phyloP scores from a whole-genome alignment of 1,140 invertebrate genomes.

The Vollenhovia emeryi region DNA sequence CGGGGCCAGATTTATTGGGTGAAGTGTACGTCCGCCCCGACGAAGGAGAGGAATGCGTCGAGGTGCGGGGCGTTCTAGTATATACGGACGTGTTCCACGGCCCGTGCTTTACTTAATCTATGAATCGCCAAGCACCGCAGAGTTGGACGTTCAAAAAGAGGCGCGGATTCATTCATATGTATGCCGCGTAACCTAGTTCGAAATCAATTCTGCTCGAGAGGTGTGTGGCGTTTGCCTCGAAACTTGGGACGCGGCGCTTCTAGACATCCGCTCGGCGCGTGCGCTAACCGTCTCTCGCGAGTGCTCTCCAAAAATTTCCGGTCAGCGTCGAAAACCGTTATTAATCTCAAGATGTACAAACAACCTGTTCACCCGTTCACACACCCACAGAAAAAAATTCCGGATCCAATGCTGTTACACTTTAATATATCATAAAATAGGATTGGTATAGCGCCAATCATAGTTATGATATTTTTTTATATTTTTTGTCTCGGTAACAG shows the following conservation, averaged over 20 bases:
- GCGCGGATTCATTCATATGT: conserved; percentile 68
- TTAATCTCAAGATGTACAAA: background rate
- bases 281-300: too few relatives aligned
- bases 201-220: conserved; percentile 41
- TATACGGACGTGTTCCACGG: background rate
- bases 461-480: too few relatives aligned
- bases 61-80: background rate
- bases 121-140: conserved; percentile 26
- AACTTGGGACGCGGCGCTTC: conserved; percentile 47
- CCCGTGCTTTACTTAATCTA: conserved; percentile 53
- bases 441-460: too few relatives aligned
- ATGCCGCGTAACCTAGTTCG: conserved; percentile 66
- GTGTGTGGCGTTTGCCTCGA: background rate
- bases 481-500: too few relatives aligned
- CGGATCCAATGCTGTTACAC: too few relatives aligned
- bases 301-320: background rate
- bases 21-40: conserved; percentile 13
- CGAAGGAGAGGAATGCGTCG: background rate
- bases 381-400: too few relatives aligned
- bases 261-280: conserved; percentile 6
- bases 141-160: conserved; percentile 58
- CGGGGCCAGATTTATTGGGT: conserved; percentile 45
- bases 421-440: too few relatives aligned
- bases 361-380: too few relatives aligned
- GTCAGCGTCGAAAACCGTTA: background rate